Base-by-base conservation (phyloP, 1,140 invertebrate species). In the Drosophila nasuta region DNA sequence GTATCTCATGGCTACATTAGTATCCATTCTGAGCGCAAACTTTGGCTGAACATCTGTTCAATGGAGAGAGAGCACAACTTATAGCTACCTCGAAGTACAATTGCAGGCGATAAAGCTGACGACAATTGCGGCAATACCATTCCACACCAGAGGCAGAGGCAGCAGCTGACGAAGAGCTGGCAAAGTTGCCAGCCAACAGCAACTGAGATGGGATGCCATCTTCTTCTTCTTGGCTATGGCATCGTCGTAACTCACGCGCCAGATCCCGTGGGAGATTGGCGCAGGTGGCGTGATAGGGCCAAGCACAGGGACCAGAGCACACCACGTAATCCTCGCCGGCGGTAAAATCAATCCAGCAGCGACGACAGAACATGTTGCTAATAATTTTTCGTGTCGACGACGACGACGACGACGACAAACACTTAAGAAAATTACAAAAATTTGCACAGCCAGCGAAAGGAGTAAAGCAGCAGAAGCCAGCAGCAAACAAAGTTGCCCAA, bases 361-460 rank as follows among this genome's bases (percentile, higher is more conserved):
- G 87, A 73, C 88, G 91, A 87, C 91, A 92, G 82, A 92, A 92
- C 91, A 92, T 92, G 60, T 54, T 80, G 81, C 76, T 82, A 81
- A 89, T 88, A 88, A 80, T 78, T 88, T 85, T 33, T 10, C 7
- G 5, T 7, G 3, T 45, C 30, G 28, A 6, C 17, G n/a, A n/a
- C 38, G 33, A 3, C 10, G 43, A 20, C 62, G 38, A 11, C 15
- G 35, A 8, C 48, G 15, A 38, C 35, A 46, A 82, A 87, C 85
- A 88, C 85, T 88, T 85, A 85, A 41, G 67, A 63, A 89, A 85
- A 89, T 88, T 89, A 76, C 67, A 75, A 80, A 68, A 78, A 62
- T 58, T 66, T 46, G 52, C 28, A 15, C 48, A 20, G 30, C 51
- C 33, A 58, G 63, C 57, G 62, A 66, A 56, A 77, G 69, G 35